Conservation (phyloP, 2,113 vertebrate species). For the Muscicapa adusta region DNA sequence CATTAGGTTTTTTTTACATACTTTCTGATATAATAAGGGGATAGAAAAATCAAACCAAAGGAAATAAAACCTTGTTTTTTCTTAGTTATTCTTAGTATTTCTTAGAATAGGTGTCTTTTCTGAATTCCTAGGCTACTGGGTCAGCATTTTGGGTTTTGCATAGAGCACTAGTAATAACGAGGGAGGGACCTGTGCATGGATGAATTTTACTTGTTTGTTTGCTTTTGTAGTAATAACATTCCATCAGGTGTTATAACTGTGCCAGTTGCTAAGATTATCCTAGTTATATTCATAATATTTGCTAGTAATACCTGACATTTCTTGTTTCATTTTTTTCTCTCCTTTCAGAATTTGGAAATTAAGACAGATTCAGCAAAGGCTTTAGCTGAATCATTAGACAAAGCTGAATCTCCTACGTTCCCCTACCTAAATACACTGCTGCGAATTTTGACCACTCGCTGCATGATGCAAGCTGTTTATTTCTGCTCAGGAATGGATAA, state of each 20-base stretch:
- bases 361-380: slow-evolving; percentile 92
- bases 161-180: background rate
- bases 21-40: background rate
- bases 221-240: background rate
- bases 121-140: background rate
- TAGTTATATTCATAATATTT: background rate
- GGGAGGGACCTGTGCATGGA: background rate
- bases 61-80: background rate
- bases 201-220: background rate
- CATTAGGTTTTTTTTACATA: background rate
- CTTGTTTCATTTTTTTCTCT: background rate
- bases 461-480: slow-evolving; percentile 99
- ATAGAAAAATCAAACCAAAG: background rate
- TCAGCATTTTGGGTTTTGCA: background rate
- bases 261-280: background rate
- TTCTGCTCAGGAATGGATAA: slow-evolving; percentile 98
- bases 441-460: slow-evolving; percentile 92
- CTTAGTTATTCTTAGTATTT: background rate
- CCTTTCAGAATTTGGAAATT: slow-evolving; percentile 81
- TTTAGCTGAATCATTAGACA: slow-evolving; percentile 90
- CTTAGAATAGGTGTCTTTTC: background rate
- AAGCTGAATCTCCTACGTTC: slow-evolving; percentile 78
- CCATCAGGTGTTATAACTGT: background rate
- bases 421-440: slow-evolving; percentile 91
- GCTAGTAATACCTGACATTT: background rate